Conservation (phyloP, 2,797 vertebrate genomes). For the Trachops cirrhosus region DNA sequence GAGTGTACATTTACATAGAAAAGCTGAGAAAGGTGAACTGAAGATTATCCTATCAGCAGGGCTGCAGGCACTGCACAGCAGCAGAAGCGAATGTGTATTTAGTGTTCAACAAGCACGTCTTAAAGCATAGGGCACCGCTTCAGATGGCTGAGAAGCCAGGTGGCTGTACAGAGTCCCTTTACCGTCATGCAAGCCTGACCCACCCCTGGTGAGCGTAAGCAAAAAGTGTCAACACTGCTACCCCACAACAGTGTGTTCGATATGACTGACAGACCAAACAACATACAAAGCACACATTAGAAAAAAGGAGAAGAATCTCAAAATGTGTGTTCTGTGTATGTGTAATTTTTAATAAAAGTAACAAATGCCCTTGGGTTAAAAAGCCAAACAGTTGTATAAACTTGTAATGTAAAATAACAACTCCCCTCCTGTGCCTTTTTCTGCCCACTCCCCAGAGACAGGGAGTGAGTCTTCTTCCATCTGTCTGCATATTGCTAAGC, state of each 20-base stretch:
- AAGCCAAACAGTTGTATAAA: neutral
- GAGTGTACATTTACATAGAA: neutral
- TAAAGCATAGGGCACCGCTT: neutral
- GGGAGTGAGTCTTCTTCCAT: neutral
- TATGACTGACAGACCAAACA: neutral
- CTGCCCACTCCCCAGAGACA: neutral
- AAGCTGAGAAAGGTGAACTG: neutral
- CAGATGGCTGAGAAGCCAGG: neutral
- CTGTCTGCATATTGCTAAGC: neutral
- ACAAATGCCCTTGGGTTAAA: neutral
- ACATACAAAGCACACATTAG: neutral
- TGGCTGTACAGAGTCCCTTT: neutral
- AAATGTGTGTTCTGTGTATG: neutral
- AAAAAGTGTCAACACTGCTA: neutral
- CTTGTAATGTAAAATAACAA: neutral
- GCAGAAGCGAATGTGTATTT: neutral
- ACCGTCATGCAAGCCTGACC: accelerated
- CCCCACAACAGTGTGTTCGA: neutral
- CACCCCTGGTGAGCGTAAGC: too few relatives aligned
- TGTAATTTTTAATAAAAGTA: neutral
- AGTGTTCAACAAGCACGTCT: neutral
- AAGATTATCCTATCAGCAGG: neutral
- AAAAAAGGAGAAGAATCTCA: neutral
- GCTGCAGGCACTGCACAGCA: neutral
- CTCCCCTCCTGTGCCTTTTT: neutral